Conservation (phyloP, 2,113 vertebrate genomes). For the Hyla sarda region DNA sequence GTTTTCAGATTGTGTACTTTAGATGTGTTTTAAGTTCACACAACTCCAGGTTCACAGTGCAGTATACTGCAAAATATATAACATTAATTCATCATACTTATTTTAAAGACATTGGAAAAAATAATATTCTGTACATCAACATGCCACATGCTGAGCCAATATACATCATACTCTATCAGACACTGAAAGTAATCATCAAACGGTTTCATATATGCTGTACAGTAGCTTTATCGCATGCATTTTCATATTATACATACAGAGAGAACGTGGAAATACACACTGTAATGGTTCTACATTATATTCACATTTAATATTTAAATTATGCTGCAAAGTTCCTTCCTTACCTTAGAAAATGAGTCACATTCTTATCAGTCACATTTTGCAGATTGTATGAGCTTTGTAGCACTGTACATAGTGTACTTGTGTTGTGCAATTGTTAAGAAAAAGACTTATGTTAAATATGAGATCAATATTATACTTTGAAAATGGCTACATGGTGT, state of each 20-base stretch:
- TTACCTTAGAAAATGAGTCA: not conserved
- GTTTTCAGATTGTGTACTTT: too few relatives aligned
- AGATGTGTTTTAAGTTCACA: not conserved
- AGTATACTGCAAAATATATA: not conserved
- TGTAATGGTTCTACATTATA: not conserved
- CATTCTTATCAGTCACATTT: slow-evolving; percentile 5
- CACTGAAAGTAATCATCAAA: not conserved
- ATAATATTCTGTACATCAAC: not conserved
- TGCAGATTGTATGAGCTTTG: not conserved
- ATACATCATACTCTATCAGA: slow-evolving; percentile 7
- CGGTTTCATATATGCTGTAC: not conserved
- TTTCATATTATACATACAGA: not conserved
- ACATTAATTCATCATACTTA: too few relatives aligned
- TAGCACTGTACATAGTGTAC: not conserved
- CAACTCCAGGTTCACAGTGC: not conserved
- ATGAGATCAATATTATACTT: not conserved
- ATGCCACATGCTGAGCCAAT: not conserved
- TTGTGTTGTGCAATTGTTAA: not conserved
- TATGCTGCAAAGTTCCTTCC: not conserved
- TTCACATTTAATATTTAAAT: not conserved
- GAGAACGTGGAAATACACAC: not conserved
- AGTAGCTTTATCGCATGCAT: not conserved
- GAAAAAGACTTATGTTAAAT: not conserved
- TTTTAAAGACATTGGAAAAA: not conserved
- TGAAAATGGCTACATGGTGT: too few relatives aligned